Conservation (phyloP, 2,888 invertebrate genomes). For the Hirtodrosophila duncani region DNA sequence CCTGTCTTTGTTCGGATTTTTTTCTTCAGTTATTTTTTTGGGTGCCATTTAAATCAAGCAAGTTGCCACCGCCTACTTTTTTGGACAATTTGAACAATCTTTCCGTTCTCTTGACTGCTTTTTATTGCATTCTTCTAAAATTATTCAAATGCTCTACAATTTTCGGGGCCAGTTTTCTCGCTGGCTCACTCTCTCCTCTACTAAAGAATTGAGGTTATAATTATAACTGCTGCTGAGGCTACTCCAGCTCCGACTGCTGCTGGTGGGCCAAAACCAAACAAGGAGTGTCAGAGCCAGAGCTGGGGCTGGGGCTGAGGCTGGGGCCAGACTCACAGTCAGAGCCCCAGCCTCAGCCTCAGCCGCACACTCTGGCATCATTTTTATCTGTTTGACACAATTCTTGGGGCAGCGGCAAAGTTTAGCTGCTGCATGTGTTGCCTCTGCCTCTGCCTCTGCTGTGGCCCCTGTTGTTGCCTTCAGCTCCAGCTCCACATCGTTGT, state of each 20-base stretch:
- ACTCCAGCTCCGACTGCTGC: neutral
- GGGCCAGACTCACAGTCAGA: too few relatives aligned
- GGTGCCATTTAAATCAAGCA: constrained; percentile 70
- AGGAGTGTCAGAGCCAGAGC: neutral
- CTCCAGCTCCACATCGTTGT: constrained; percentile 12
- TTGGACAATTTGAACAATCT: constrained; percentile 30
- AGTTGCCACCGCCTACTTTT: constrained; percentile 60
- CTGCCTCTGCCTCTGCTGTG: constrained; percentile 12
- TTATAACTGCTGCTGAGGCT: constrained; percentile 46
- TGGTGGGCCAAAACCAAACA: constrained; percentile 4
- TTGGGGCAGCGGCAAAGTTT: constrained; percentile 61
- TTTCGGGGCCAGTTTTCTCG: constrained; percentile 69
- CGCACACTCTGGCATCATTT: constrained; percentile 45
- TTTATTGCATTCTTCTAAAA: constrained; percentile 68
- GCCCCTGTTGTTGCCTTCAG: neutral
- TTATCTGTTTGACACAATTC: constrained; percentile 73
- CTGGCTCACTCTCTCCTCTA: constrained; percentile 21
- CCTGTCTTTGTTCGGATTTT: constrained; percentile 30
- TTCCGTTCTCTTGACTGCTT: constrained; percentile 14
- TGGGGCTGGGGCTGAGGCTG: neutral
- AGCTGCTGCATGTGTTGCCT: constrained; percentile 25
- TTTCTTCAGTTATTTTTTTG: constrained; percentile 52
- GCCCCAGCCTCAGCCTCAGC: constrained; percentile 4
- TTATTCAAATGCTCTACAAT: constrained; percentile 73
- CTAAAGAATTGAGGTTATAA: constrained; percentile 65